These are phyloP conservation scores for Micropoecilia bifurca DNA, from an alignment of 2,797 vertebrate genomes.

Conservation along the genomic window DNA sequence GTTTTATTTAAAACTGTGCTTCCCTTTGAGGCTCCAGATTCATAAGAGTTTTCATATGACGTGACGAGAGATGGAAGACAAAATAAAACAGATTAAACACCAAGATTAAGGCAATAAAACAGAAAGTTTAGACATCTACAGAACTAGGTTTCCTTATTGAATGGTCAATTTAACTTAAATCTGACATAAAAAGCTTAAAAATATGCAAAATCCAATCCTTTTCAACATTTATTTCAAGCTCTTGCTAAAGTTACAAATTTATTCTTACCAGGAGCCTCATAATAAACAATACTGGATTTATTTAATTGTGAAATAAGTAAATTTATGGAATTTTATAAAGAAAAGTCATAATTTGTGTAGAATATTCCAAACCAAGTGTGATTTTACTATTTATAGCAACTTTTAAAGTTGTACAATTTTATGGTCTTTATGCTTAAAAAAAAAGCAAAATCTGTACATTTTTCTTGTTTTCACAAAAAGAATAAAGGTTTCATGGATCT, in stretches of 20 bases:
- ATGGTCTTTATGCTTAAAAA: no score
- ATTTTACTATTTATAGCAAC: not conserved
- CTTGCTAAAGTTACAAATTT: not conserved
- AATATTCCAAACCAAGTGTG: not conserved
- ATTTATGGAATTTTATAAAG: not conserved
- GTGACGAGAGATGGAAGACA: no score
- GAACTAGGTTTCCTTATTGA: no score
- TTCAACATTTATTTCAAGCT: not conserved
- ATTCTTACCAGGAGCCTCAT: not conserved
- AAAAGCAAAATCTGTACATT: no score
- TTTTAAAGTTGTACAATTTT: not conserved
- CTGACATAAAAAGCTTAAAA: not conserved
- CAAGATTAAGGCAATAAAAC: no score
- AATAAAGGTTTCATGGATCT: not conserved
- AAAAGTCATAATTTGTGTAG: not conserved
- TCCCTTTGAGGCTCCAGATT: not conserved
- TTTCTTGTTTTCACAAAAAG: not conserved
- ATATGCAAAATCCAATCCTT: not conserved
- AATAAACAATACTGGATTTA: not conserved
- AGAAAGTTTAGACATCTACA: no score
- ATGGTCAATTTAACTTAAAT: not conserved
- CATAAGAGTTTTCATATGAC: no score
- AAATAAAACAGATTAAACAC: no score
- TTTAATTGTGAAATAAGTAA: no score
- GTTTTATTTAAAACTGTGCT: not conserved